Conservation (phyloP, 2,113 vertebrate species). For the Hippocampus abdominalis region DNA sequence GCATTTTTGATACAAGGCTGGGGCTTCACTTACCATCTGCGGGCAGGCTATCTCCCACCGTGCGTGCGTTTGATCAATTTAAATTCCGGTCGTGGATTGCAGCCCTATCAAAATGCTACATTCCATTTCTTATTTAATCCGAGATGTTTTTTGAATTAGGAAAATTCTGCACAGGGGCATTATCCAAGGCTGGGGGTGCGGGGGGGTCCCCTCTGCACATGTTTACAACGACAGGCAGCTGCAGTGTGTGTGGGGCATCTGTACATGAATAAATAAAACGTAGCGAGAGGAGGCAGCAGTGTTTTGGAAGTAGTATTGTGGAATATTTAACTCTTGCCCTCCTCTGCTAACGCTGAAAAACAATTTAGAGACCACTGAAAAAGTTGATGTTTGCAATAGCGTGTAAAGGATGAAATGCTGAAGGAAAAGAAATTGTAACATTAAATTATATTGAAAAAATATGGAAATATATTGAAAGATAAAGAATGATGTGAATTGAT, state of each 20-base stretch:
- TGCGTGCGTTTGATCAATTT: neutral
- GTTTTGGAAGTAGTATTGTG: neutral
- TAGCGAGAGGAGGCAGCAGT: neutral
- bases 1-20: conserved; percentile 15
- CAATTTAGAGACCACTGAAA: too few species aligned
- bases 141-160: too few species aligned
- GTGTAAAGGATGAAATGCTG: too few species aligned
- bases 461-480: too few species aligned
- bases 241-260: neutral
- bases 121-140: neutral
- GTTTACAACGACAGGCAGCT: neutral
- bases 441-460: too few species aligned
- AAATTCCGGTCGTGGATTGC: neutral
- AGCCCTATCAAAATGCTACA: neutral
- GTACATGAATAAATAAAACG: neutral
- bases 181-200: too few species aligned
- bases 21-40: neutral
- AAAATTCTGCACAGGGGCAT: neutral
- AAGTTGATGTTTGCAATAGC: too few species aligned
- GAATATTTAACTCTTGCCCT: too few species aligned
- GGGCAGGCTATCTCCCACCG: neutral
- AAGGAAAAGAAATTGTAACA: too few species aligned
- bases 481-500: too few species aligned
- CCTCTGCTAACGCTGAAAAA: too few species aligned
- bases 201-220: neutral